These are phyloP conservation scores for Hypomesus transpacificus DNA, from an alignment of 2,113 vertebrate genomes.

Conservation along the genomic window DNA sequence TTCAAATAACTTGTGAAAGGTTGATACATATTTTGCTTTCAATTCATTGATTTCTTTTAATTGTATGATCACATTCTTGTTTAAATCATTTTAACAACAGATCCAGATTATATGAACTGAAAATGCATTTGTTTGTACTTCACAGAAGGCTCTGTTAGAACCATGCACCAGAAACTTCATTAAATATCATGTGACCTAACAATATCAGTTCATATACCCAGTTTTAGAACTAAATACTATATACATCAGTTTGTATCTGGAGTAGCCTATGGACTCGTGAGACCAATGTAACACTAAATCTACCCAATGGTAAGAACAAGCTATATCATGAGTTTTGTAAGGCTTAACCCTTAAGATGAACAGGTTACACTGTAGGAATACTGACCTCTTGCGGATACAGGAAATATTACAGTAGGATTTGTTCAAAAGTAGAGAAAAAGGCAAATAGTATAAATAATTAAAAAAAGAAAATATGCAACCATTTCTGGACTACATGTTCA, in stretches of 20 bases:
- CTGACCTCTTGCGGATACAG: constrained; percentile 18
- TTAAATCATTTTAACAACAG: constrained; percentile 8
- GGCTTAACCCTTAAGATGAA: background rate
- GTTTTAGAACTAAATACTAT: constrained; percentile 80
- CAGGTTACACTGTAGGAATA: constrained; percentile 5
- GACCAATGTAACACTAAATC: constrained; percentile 63
- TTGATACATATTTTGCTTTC: background rate
- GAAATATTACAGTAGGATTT: too few species aligned
- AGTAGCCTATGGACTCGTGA: constrained; percentile 65
- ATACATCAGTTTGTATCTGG: constrained; percentile 79
- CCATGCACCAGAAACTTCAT: constrained; percentile 83
- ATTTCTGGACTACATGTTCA: too few species aligned
- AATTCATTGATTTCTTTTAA: background rate
- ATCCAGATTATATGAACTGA: constrained; percentile 25
- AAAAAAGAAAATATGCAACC: too few species aligned
- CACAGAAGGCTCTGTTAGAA: constrained; percentile 56
- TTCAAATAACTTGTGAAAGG: background rate
- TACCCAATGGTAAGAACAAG: constrained; percentile 76
- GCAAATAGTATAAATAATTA: constrained; percentile 3
- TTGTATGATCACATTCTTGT: constrained; percentile 2
- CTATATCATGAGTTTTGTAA: constrained; percentile 80
- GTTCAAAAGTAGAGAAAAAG: background rate
- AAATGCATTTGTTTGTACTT: constrained; percentile 3
- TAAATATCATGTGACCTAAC: constrained; percentile 78
- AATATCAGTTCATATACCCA: constrained; percentile 54